Evolutionary conservation across 2,113 vertebrate species (phyloP), one percentile per base, ranked within the genome.

Genomic region (Oreochromis spilurus): DNA sequence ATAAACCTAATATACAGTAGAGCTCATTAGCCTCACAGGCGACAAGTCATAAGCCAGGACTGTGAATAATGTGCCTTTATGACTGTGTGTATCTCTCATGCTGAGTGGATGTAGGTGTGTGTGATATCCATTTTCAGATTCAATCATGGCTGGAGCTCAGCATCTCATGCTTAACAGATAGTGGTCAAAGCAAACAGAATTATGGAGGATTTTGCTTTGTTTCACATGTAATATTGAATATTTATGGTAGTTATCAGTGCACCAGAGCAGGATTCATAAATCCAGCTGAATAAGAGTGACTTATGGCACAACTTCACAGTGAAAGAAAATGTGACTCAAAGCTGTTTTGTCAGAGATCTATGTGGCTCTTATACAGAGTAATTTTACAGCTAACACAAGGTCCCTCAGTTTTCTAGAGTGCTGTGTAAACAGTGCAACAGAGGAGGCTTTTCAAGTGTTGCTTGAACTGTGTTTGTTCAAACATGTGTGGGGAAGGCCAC

Each of bases 91-190:
- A 6, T 75, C 57, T 70, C 40, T 89, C 57, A 70, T 65, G 67
- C 81, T 88, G 85, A 89, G 88, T 82, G 81, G 67, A 88, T 91
- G 92, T 90, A 89, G 88, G 89, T 92, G 89, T 91, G 81, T 88
- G 86, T 62, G 85, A 80, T 45, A 82, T 50, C 14, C 72, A 77
- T 77, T 52, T 77, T 9, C 80, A 87, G 79, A 83, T 89, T 31
- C 50, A 53, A 84, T 85, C 57, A 65, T 81, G 53, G 38, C 50
- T 83, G 38, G 55, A 78, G 80, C 43, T 87, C 82, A 82, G 43
- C 38, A 82, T 88, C 6, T 85, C 79, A 48, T 29, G 5, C 45
- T 45, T 38, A 36, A 60, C 9, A 11, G 40, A 72, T 78, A 82
- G 57, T 57, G 29, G 77, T 72, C 38, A 40, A 4, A 34, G 17